Base-by-base conservation (phyloP, 2,113 vertebrate genomes). In the Phylloscopus trochilus region DNA sequence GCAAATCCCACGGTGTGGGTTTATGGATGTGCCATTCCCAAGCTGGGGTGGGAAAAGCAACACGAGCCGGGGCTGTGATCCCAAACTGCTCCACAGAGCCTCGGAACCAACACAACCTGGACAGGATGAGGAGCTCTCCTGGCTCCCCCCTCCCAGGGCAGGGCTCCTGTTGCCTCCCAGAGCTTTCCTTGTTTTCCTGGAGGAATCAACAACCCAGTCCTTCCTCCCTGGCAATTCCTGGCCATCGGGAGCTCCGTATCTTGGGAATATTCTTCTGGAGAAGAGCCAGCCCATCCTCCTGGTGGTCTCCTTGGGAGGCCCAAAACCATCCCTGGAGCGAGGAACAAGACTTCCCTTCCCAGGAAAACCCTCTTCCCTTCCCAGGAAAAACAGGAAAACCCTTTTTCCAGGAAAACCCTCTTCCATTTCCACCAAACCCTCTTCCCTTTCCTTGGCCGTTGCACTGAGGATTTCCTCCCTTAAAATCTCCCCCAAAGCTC, bases 211-310 rank as follows among this genome's bases (percentile, higher is more conserved):
- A 51, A 0, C 53, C 33, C 53, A 1, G 2, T 4, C 39, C 62
- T 14, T 31, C 16, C 35, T 39, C 82, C 75, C 3, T 24, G 73
- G 23, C 20, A 3, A 4, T 6, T 4, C 3, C 46, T 13, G 60
- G 14, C 43, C 67, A 0, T 44, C 0, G 0, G 28, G 6, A 27
- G 5, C 18, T 55, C 20, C 0, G 1, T 1, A 8, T 23, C 20
- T n/a, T 0, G 7, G 28, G 69, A 67, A 24, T 23, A 9, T 51
- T 58, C 70, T 5, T 8, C 37, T 35, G 82, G 64, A 78, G 64
- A 47, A 11, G 27, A 53, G 18, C 3, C n/a, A 2, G 23, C 5
- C 56, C 37, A 6, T 26, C 18, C 30, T 64, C 15, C 78, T 11
- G 31, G 8, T 4, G 58, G 8, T 16, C 4, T 51, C 12, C 2